A percentile compares a stretch with the other conserved stretches of the same genome.
Conservation (phyloP, 1,140 invertebrate genomes). For the Coenobita brevimanus region DNA sequence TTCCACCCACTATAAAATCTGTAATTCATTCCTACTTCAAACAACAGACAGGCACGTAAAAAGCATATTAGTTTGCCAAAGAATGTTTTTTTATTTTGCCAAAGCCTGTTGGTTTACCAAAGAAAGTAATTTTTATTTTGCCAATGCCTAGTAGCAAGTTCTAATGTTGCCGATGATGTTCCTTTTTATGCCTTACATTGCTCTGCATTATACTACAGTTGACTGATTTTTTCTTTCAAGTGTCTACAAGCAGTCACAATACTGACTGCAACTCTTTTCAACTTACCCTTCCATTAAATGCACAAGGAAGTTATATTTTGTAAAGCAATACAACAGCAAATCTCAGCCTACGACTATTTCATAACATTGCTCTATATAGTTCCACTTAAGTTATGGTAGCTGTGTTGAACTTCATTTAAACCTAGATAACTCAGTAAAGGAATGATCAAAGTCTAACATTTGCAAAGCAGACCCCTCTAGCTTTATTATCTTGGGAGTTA, state of each 20-base stretch:
- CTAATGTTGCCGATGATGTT: background rate
- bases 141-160: too few species aligned
- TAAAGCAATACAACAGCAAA: background rate
- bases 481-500: constrained; percentile 7
- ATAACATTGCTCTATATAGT: background rate
- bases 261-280: background rate
- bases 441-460: background rate
- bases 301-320: background rate
- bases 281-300: background rate
- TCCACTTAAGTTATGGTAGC: background rate
- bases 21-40: constrained; percentile 18
- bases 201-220: background rate
- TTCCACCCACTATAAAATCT: background rate
- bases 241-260: background rate
- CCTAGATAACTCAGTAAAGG: constrained; percentile 13
- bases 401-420: background rate
- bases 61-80: background rate
- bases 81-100: background rate
- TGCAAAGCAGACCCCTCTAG: background rate
- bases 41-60: background rate
- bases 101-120: background rate
- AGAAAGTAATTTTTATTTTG: background rate
- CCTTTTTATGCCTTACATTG: background rate
- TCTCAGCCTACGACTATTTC: background rate
- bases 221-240: background rate